phyloP scores from a whole-genome alignment of 2,888 invertebrate genomes.

The Heterodera filipjevi region DNA sequence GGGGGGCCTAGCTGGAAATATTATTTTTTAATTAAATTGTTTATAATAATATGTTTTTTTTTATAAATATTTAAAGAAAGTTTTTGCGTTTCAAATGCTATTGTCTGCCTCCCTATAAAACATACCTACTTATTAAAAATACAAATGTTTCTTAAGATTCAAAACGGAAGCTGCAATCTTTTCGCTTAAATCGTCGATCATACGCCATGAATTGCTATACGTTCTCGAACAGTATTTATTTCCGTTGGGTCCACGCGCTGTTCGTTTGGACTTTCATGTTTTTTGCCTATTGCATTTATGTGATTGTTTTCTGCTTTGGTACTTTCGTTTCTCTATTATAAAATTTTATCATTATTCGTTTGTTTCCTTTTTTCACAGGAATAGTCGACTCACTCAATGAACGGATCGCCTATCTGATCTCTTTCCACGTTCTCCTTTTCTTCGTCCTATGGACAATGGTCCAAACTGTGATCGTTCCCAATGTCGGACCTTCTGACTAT shows the following conservation, averaged over 20 bases:
- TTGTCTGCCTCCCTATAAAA: too few relatives aligned
- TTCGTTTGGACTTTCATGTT: slow-evolving; percentile 26
- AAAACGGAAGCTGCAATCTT: too few relatives aligned
- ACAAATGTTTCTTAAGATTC: too few relatives aligned
- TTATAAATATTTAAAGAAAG: too few relatives aligned
- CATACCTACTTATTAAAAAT: too few relatives aligned
- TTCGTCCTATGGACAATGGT: slow-evolving; percentile 94
- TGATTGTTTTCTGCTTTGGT: neutral
- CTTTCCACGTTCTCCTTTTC: slow-evolving; percentile 84
- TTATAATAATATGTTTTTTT: too few relatives aligned
- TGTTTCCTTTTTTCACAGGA: slow-evolving; percentile 16
- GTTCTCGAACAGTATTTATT: neutral
- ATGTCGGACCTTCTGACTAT: slow-evolving; percentile 73
- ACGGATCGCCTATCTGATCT: slow-evolving; percentile 66
- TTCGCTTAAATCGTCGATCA: too few relatives aligned
- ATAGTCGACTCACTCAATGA: slow-evolving; percentile 14
- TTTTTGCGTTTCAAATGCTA: too few relatives aligned
- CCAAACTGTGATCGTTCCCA: slow-evolving; percentile 87
- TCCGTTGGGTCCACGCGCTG: slow-evolving; percentile 31
- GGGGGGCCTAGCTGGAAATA: too few relatives aligned
- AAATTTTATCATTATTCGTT: neutral
- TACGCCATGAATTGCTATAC: too few relatives aligned
- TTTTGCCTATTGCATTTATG: slow-evolving; percentile 28
- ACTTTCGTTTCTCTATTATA: neutral
- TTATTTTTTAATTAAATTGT: too few relatives aligned